A percentile compares a stretch with the other conserved stretches of the same genome.
Conservation (phyloP, 2,888 invertebrate species). For the Lomographa bimaculata region DNA sequence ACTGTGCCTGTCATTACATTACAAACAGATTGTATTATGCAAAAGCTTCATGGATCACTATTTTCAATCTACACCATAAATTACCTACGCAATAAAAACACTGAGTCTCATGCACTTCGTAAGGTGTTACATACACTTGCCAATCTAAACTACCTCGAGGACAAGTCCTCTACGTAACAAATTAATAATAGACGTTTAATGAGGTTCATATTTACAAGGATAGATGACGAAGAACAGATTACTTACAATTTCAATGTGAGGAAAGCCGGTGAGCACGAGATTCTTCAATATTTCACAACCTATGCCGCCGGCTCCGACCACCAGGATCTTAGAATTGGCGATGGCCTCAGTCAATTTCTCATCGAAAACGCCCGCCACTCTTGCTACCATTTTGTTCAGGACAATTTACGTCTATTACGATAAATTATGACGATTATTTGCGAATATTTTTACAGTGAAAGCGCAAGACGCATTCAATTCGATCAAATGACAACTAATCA, state of each 20-base stretch:
- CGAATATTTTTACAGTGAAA: conserved; percentile 34
- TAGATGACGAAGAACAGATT: too few relatives aligned
- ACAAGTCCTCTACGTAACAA: conserved; percentile 1
- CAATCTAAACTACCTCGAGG: neutral
- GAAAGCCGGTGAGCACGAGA: conserved; percentile 96
- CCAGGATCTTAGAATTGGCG: conserved; percentile 88
- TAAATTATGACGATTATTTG: conserved; percentile 35
- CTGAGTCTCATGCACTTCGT: too few relatives aligned
- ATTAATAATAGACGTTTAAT: too few relatives aligned
- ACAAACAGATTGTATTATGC: too few relatives aligned
- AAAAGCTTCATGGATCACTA: too few relatives aligned
- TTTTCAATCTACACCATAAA: too few relatives aligned
- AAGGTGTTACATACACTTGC: conserved; percentile 3
- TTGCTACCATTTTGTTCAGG: conserved; percentile 84
- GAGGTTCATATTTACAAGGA: too few relatives aligned
- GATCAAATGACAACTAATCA: conserved; percentile 17
- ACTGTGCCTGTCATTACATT: too few relatives aligned
- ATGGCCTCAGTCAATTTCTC: conserved; percentile 86
- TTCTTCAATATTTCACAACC: conserved; percentile 99
- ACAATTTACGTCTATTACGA: conserved; percentile 28
- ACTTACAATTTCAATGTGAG: conserved; percentile 96
- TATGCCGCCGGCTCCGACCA: conserved; percentile 99
- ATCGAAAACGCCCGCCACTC: conserved; percentile 86
- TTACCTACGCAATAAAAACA: too few relatives aligned
- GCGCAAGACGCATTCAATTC: conserved; percentile 21